These are phyloP conservation scores for Pyrgilauda ruficollis DNA, from an alignment of 2,113 vertebrate genomes.

Conservation along the genomic window DNA sequence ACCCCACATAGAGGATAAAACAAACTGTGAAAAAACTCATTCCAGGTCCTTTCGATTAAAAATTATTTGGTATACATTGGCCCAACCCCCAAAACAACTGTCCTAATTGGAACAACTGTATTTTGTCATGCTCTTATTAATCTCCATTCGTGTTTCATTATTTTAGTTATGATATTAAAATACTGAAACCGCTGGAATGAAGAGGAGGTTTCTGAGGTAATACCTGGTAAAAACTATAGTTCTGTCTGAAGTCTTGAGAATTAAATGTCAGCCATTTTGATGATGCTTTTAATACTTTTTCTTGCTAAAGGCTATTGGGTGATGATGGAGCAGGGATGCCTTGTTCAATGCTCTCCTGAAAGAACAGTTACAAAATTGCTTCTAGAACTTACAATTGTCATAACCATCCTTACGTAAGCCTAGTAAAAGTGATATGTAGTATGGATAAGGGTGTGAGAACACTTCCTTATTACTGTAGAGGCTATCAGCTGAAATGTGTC, in stretches of 20 bases:
- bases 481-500: not conserved
- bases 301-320: not conserved
- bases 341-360: not conserved
- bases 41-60: not conserved
- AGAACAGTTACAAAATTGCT: not conserved
- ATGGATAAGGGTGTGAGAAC: not conserved
- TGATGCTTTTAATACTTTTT: not conserved
- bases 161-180: not conserved
- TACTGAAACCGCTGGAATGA: not conserved
- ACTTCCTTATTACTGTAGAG: not conserved
- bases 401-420: not conserved
- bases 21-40: not conserved
- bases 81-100: not conserved
- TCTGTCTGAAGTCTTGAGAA: not conserved
- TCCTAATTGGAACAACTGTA: not conserved
- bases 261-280: not conserved
- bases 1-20: not conserved
- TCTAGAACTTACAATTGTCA: not conserved
- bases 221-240: not conserved
- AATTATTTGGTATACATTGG: not conserved
- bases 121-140: not conserved
- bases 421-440: not conserved
- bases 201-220: not conserved
- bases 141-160: not conserved
- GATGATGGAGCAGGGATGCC: not conserved